A percentile compares a stretch with the other conserved stretches of the same genome.
Evolutionary conservation across 2,888 invertebrate genomes (phyloP).

Genomic region (Chymomyza caudatula): DNA sequence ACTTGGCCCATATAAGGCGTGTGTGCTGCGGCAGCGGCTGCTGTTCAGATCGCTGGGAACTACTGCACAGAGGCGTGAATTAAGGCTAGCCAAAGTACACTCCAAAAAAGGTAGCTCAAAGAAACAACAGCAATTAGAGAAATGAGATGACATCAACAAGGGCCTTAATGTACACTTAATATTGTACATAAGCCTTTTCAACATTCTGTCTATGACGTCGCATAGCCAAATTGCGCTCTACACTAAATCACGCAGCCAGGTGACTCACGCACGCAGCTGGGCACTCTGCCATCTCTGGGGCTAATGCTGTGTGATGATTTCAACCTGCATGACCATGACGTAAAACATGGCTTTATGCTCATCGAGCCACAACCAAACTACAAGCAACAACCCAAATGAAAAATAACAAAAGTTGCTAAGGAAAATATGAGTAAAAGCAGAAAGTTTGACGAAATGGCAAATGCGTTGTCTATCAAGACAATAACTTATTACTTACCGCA

Average conservation of each 20-base stretch:
- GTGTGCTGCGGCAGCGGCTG: constrained; percentile 44
- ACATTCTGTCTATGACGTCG: not conserved
- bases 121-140: constrained; percentile 30
- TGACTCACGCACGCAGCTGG: constrained; percentile 36
- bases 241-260: constrained; percentile 21
- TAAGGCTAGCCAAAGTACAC: constrained; percentile 49
- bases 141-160: constrained; percentile 43
- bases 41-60: constrained; percentile 27
- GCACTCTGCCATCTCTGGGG: constrained; percentile 3
- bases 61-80: constrained; percentile 54
- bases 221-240: constrained; percentile 11
- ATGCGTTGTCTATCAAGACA: constrained; percentile 4
- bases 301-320: constrained; percentile 32
- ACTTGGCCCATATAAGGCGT: constrained; percentile 48
- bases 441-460: constrained; percentile 35
- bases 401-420: constrained; percentile 12
- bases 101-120: constrained; percentile 18
- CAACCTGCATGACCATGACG: constrained; percentile 52
- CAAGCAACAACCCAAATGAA: constrained; percentile 15
- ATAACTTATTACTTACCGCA: constrained; percentile 44
- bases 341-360: constrained; percentile 59
- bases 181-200: constrained; percentile 3
- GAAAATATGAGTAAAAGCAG: constrained; percentile 25
- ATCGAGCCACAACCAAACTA: constrained; percentile 50
- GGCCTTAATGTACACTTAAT: constrained; percentile 32